Percentiles rank a stretch among this genome's conserved stretches.
Evolutionary conservation across 2,797 vertebrate genomes (phyloP).

Genomic region (Mycteria americana): DNA sequence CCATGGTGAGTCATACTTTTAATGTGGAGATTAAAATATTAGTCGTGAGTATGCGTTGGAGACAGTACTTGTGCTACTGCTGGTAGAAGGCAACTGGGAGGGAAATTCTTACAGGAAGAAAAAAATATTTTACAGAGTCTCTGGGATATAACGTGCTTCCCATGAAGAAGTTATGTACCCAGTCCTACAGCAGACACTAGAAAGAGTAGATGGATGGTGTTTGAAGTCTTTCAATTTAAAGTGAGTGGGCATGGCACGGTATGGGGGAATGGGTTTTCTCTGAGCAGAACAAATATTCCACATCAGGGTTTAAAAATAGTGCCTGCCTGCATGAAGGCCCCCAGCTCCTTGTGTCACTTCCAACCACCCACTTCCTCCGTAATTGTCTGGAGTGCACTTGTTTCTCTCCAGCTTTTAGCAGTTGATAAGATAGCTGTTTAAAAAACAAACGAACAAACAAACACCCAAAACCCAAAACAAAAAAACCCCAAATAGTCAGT

Average conservation of each 20-base stretch:
- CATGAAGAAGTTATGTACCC: background rate
- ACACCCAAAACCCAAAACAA: background rate
- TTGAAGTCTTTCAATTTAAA: background rate
- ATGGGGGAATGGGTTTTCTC: slow-evolving; percentile 16
- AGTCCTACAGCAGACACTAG: background rate
- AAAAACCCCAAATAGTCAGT: background rate
- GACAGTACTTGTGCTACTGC: background rate
- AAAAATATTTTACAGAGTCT: background rate
- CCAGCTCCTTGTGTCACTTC: slow-evolving; percentile 14
- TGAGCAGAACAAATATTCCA: background rate
- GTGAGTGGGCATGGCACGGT: background rate
- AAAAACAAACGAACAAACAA: background rate
- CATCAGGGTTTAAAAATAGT: slow-evolving; percentile 35
- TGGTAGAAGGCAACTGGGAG: background rate
- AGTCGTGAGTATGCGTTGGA: background rate
- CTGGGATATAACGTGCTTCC: background rate
- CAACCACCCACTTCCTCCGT: background rate
- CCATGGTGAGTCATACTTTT: background rate
- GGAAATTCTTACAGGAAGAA: background rate
- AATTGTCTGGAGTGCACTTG: background rate
- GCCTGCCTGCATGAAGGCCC: background rate
- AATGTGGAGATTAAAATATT: background rate
- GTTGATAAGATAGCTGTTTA: background rate
- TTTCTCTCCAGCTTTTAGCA: slow-evolving; percentile 10
- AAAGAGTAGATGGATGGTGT: background rate